A percentile compares a stretch with the other conserved stretches of the same genome.
These are phyloP conservation scores for Argyrosomus regius DNA, from an alignment of 2,797 vertebrate genomes.

Conservation along the genomic window DNA sequence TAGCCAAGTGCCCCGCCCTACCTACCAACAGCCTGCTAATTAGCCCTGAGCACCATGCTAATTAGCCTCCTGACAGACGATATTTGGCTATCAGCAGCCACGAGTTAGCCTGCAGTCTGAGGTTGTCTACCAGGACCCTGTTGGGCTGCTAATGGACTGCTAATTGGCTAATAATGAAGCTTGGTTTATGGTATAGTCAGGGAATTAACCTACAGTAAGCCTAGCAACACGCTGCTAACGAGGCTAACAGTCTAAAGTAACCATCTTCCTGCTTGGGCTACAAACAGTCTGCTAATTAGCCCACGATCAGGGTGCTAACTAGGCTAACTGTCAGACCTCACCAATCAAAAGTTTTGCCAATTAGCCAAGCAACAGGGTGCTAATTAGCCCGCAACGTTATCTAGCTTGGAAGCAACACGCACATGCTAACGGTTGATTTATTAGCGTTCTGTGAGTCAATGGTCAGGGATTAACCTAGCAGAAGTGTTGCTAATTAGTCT, in stretches of 20 bases:
- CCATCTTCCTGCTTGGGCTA: neutral
- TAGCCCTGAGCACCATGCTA: neutral
- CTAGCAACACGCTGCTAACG: neutral
- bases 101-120: neutral
- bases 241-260: neutral
- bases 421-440: neutral
- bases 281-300: neutral
- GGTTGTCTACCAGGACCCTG: neutral
- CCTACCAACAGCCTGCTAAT: conserved; percentile 31
- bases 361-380: neutral
- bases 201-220: neutral
- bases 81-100: neutral
- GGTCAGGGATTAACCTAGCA: neutral
- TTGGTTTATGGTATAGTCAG: neutral
- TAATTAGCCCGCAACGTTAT: neutral
- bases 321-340: conserved; percentile 2
- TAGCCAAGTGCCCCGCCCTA: conserved; percentile 13
- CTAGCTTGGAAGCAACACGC: neutral
- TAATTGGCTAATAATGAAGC: neutral
- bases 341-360: too few relatives aligned
- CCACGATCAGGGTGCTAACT: neutral
- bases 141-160: neutral
- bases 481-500: conserved; percentile 2
- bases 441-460: neutral
- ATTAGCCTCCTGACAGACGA: neutral